Evolutionary conservation across 1,140 invertebrate species (phyloP).

Genomic region (Apis cerana): DNA sequence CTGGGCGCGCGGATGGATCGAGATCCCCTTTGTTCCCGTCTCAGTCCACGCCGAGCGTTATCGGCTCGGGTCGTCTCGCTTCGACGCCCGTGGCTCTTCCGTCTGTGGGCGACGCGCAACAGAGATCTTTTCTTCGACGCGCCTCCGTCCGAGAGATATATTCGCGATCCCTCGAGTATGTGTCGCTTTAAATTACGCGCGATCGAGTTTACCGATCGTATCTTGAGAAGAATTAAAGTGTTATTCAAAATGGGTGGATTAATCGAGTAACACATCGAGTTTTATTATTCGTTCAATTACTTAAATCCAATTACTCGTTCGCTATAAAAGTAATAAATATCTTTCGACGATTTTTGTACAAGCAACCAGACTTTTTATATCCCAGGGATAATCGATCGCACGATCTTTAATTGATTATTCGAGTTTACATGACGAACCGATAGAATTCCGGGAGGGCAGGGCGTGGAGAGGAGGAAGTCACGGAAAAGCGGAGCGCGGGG

Average conservation of each 20-base stretch:
- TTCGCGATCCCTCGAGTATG: not conserved
- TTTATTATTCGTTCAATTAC: too few species aligned
- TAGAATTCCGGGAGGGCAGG: not conserved
- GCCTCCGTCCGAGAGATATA: not conserved
- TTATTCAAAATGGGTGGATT: too few species aligned
- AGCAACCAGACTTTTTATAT: not conserved
- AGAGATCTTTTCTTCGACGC: constrained; percentile 7
- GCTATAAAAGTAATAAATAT: too few species aligned
- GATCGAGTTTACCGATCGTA: not conserved
- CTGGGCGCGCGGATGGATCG: constrained; percentile 33
- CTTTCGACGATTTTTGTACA: too few species aligned
- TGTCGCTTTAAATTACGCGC: not conserved
- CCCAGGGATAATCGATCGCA: not conserved
- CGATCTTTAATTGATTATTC: not conserved
- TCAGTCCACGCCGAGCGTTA: constrained; percentile 8
- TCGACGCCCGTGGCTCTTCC: not conserved
- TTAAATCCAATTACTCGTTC: too few species aligned
- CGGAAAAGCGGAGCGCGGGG: constrained; percentile 16
- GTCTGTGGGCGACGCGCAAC: constrained; percentile 40
- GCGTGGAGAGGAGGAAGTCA: constrained; percentile 6
- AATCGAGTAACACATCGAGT: not conserved
- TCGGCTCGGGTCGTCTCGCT: not conserved
- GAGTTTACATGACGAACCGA: too few species aligned
- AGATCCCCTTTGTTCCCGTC: constrained; percentile 56
- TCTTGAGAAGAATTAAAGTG: not conserved